phyloP scores from a whole-genome alignment of 1,140 invertebrate species.

The Trichonephila inaurata region DNA sequence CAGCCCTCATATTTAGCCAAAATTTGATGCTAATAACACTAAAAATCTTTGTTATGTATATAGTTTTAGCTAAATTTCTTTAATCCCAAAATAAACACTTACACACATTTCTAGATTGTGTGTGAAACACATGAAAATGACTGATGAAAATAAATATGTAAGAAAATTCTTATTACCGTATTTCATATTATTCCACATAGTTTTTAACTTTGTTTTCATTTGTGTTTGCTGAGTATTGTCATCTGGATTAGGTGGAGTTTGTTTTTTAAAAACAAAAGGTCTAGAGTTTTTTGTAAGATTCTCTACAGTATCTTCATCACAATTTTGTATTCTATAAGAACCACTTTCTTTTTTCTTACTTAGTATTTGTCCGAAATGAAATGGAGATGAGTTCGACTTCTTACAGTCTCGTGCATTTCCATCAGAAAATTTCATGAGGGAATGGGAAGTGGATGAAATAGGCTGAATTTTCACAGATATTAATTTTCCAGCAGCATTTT shows the following conservation, averaged over 20 bases:
- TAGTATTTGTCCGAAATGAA: constrained; percentile 22
- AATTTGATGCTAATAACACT: too few relatives aligned
- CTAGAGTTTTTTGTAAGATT: not conserved
- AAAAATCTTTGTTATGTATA: too few relatives aligned
- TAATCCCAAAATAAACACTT: too few relatives aligned
- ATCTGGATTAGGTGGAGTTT: not conserved
- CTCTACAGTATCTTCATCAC: not conserved
- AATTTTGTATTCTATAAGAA: not conserved
- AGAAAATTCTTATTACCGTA: constrained; percentile 85
- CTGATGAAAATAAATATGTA: too few relatives aligned
- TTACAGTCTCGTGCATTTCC: not conserved
- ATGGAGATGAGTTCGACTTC: not conserved
- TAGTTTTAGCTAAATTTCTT: too few relatives aligned
- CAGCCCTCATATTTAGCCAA: too few relatives aligned
- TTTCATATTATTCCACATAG: constrained; percentile 95
- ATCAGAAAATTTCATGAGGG: not conserved
- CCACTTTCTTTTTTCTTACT: not conserved
- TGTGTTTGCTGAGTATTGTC: constrained; percentile 79
- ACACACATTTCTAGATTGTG: too few relatives aligned
- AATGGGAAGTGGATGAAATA: not conserved
- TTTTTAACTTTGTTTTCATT: constrained; percentile 89
- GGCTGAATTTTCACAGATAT: not conserved
- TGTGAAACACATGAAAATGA: too few relatives aligned
- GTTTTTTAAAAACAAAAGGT: constrained; percentile 44
- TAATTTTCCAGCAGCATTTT: not conserved